phyloP scores from a whole-genome alignment of 2,797 vertebrate species.

The Tachyglossus aculeatus region DNA sequence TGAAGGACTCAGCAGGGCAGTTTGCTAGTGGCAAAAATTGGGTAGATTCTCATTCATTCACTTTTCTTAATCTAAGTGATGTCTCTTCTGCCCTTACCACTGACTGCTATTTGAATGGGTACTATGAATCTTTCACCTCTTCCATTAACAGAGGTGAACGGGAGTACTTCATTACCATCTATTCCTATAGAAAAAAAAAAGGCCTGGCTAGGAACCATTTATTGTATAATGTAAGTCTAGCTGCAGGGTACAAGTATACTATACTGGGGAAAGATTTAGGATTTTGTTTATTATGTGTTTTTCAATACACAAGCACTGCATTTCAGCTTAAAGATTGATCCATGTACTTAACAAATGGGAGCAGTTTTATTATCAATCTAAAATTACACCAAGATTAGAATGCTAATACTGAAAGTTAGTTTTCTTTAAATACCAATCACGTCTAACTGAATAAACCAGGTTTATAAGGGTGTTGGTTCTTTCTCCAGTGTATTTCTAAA shows the following conservation, averaged over 20 bases:
- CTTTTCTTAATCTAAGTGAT: too few relatives aligned
- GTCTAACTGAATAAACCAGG: too few relatives aligned
- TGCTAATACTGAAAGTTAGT: too few relatives aligned
- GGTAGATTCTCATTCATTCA: too few relatives aligned
- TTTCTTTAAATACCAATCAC: not conserved
- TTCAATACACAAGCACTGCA: not conserved
- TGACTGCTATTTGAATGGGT: too few relatives aligned
- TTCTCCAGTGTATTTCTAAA: slow-evolving; percentile 17
- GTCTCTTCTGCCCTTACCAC: too few relatives aligned
- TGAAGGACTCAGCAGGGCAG: too few relatives aligned
- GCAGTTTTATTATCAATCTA: slow-evolving; percentile 4
- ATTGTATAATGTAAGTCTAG: not conserved
- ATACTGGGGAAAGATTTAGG: not conserved
- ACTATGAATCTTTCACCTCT: too few relatives aligned
- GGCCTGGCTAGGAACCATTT: not conserved
- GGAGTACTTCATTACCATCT: too few relatives aligned
- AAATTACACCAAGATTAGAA: not conserved
- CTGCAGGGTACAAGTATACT: not conserved
- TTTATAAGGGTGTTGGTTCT: slow-evolving; percentile 31
- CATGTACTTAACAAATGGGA: slow-evolving; percentile 17
- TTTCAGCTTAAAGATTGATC: slow-evolving; percentile 17
- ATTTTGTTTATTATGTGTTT: not conserved
- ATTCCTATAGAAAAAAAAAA: too few relatives aligned
- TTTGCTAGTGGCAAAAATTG: too few relatives aligned
- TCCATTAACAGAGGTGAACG: too few relatives aligned